Conservation (phyloP, 2,888 invertebrate genomes). For the Tupiocoris notatus region DNA sequence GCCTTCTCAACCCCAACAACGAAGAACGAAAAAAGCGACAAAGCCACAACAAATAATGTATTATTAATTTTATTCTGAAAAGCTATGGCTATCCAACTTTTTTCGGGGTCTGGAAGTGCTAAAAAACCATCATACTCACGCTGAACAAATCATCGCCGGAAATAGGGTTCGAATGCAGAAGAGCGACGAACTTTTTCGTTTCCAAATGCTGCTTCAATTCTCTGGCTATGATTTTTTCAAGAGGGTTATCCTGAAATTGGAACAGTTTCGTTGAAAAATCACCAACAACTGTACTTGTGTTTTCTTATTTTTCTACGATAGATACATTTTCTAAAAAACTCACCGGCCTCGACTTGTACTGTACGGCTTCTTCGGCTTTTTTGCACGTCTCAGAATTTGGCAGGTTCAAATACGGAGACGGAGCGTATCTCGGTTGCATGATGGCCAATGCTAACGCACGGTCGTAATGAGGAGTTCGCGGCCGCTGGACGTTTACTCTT, state of each 20-base stretch:
- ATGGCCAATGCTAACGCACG: conserved; percentile 66
- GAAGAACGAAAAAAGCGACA: too few species aligned
- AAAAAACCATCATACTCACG: too few species aligned
- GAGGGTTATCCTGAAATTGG: conserved; percentile 63
- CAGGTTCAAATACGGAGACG: conserved; percentile 50
- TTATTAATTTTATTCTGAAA: too few species aligned
- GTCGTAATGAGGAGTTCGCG: conserved; percentile 68
- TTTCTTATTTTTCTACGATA: too few species aligned
- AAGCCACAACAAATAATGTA: too few species aligned
- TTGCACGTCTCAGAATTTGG: conserved; percentile 60
- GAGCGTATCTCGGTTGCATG: conserved; percentile 62
- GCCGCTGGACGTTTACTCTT: conserved; percentile 76
- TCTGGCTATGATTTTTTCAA: conserved; percentile 68
- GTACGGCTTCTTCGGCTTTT: conserved; percentile 52
- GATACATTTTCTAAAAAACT: conserved; percentile 10
- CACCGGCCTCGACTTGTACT: conserved; percentile 52
- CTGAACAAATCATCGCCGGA: conserved; percentile 65
- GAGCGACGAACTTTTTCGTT: conserved; percentile 68
- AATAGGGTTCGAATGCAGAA: conserved; percentile 72
- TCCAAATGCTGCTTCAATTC: conserved; percentile 70
- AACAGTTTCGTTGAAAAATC: too few species aligned
- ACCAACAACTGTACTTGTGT: too few species aligned
- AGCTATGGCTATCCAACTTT: too few species aligned
- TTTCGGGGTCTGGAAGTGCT: too few species aligned
- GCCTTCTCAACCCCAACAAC: too few species aligned